Evolutionary conservation across 2,888 invertebrate genomes (phyloP), one percentile per base, ranked within the genome.

Genomic region (Dichetophora obliterata): DNA sequence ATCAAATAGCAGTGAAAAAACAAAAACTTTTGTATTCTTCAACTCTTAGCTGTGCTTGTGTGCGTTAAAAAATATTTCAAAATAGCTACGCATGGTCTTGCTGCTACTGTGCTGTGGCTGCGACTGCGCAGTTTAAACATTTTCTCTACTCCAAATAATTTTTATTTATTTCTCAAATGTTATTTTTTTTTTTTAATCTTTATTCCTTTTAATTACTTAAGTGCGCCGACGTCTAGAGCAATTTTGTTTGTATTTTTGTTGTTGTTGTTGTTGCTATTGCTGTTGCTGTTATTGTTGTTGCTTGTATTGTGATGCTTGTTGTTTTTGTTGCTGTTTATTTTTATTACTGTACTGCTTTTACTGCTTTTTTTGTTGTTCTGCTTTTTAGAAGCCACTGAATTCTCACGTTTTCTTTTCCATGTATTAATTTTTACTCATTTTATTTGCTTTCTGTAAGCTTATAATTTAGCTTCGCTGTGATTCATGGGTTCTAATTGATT

Each of bases 381-480:
- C 6, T 59, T 59, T 14, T 19, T 27, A 34, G 24, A 27, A 54
- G 27, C 27, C n/a, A 68, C 19, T 43, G 54, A 54, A 54, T 70
- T 72, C 72, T 72, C 72, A 72, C 72, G 72, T 72, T 72, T 72
- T 72, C 72, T 61, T 72, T 66, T 61, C 22, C 61, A 48, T 31
- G 16, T 68, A 37, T 65, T n/a, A n/a, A n/a, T 65, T 31, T 19
- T 22, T 31, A 16, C 61, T 61, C n/a, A 31, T 43, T 48, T 22
- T 57, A 11, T 31, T 19, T 14, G 34, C 48, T 50, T 50, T 48
- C 48, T 43, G 3, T 8, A 22, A 16, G 6, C 68, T 24, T 19
- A n/a, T 48, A 27, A 8, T 48, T 24, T 8, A 19, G 16, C 24
- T 43, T 27, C 27, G 22, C 24, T 57, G 24, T 72, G 72, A 72